A percentile compares a stretch with the other conserved stretches of the same genome.
phyloP scores from a whole-genome alignment of 2,797 vertebrate genomes.

The Rhyacichthys aspro region DNA sequence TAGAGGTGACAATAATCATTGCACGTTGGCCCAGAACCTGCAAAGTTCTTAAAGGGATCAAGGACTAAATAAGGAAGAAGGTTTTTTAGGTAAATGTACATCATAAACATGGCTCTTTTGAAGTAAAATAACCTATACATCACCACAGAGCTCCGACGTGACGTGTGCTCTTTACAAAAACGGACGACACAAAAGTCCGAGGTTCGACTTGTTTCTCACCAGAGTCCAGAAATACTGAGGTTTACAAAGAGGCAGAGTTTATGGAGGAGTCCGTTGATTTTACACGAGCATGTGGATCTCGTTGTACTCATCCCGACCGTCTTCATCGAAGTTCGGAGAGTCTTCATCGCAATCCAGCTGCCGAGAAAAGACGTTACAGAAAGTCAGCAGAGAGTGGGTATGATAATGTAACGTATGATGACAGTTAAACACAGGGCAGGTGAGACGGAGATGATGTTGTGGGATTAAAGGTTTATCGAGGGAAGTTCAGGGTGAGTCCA shows the following conservation, averaged over 20 bases:
- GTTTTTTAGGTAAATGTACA: too few species aligned
- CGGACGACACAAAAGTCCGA: constrained; percentile 38
- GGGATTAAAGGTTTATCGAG: too few species aligned
- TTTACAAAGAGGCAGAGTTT: constrained; percentile 39
- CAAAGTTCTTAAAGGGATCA: constrained; percentile 62
- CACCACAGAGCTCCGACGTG: constrained; percentile 31
- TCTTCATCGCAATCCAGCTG: constrained; percentile 95
- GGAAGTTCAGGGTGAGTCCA: too few species aligned
- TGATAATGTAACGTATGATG: too few species aligned
- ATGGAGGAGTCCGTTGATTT: constrained; percentile 11
- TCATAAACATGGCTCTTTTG: too few species aligned
- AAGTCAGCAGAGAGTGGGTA: constrained; percentile 29
- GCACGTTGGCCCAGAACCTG: constrained; percentile 66
- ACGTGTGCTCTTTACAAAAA: constrained; percentile 25
- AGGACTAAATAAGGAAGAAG: too few species aligned
- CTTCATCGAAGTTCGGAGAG: constrained; percentile 94
- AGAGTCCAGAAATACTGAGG: constrained; percentile 21
- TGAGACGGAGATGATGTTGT: too few species aligned
- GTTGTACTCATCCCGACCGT: constrained; percentile 95
- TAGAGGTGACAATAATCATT: constrained; percentile 47
- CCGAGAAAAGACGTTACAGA: constrained; percentile 26
- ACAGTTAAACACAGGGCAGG: too few species aligned
- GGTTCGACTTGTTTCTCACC: too few species aligned
- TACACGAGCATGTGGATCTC: constrained; percentile 99
- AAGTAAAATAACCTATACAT: background rate